Conservation (phyloP, 2,888 invertebrate genomes). For the Euphydryas editha region DNA sequence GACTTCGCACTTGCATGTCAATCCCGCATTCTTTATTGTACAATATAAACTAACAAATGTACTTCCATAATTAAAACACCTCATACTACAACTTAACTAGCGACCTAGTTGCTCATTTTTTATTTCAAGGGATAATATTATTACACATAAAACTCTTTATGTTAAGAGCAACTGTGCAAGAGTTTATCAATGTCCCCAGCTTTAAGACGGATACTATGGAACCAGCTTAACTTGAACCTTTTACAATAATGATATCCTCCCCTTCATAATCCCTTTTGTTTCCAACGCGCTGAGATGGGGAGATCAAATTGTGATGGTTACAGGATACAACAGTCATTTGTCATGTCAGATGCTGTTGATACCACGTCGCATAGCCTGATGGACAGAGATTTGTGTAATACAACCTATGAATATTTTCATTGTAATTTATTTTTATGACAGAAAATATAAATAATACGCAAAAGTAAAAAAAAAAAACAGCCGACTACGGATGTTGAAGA, state of each 20-base stretch:
- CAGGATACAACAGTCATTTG: constrained; percentile 65
- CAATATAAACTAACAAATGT: background rate
- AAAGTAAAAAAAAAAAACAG: background rate
- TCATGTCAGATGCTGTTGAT: constrained; percentile 77
- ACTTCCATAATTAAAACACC: background rate
- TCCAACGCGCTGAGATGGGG: constrained; percentile 26
- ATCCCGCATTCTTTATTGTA: constrained; percentile 26
- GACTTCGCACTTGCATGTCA: constrained; percentile 20
- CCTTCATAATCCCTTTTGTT: constrained; percentile 17
- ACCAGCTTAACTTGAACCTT: constrained; percentile 52
- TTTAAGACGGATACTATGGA: constrained; percentile 59
- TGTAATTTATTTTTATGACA: constrained; percentile 37
- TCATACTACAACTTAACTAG: background rate
- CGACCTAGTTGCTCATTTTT: constrained; percentile 12
- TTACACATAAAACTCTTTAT: constrained; percentile 35
- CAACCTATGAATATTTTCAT: constrained; percentile 71
- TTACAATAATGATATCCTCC: constrained; percentile 17
- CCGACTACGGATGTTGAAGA: background rate
- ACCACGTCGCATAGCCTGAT: constrained; percentile 66
- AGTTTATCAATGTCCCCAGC: constrained; percentile 65
- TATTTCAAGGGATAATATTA: constrained; percentile 19
- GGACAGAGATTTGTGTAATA: constrained; percentile 75
- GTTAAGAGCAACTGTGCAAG: constrained; percentile 25
- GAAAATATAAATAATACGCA: background rate
- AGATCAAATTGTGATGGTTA: constrained; percentile 54